phyloP scores from a whole-genome alignment of 2,888 invertebrate species.

The Amphipoea lucens region DNA sequence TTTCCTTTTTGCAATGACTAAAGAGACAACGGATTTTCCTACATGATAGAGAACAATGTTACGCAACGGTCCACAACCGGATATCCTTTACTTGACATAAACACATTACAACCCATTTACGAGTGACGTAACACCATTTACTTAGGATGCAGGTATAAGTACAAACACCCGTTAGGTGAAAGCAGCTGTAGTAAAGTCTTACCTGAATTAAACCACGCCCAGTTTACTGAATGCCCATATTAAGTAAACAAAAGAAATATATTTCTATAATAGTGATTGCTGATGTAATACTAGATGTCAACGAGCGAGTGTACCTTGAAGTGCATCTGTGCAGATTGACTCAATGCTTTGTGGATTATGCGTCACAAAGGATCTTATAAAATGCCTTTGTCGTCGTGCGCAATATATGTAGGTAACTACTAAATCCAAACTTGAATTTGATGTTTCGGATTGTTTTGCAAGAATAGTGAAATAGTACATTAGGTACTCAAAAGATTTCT shows the following conservation, averaged over 20 bases:
- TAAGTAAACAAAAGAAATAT: slow-evolving; percentile 68
- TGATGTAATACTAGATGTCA: slow-evolving; percentile 64
- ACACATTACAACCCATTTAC: slow-evolving; percentile 28
- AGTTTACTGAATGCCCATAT: slow-evolving; percentile 57
- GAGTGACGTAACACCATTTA: slow-evolving; percentile 78
- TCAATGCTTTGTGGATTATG: slow-evolving; percentile 61
- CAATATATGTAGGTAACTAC: background rate
- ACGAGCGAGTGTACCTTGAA: slow-evolving; percentile 60
- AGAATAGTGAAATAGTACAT: background rate
- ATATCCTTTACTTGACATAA: slow-evolving; percentile 45
- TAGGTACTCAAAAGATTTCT: background rate
- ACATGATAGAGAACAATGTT: slow-evolving; percentile 21
- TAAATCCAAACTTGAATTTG: slow-evolving; percentile 1
- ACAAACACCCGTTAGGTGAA: slow-evolving; percentile 78
- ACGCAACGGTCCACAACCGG: slow-evolving; percentile 58
- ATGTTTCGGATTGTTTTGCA: background rate
- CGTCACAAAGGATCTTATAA: slow-evolving; percentile 71
- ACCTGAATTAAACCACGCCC: slow-evolving; percentile 15
- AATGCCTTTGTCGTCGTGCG: slow-evolving; percentile 36
- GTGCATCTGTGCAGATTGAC: slow-evolving; percentile 71
- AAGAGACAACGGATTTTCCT: slow-evolving; percentile 22
- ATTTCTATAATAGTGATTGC: slow-evolving; percentile 55
- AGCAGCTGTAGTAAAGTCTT: slow-evolving; percentile 66
- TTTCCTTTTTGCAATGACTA: slow-evolving; percentile 23
- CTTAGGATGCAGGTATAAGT: slow-evolving; percentile 62